Evolutionary conservation across 2,888 invertebrate species (phyloP), one percentile per base, ranked within the genome.

Genomic region (Oligia fasciuncula): DNA sequence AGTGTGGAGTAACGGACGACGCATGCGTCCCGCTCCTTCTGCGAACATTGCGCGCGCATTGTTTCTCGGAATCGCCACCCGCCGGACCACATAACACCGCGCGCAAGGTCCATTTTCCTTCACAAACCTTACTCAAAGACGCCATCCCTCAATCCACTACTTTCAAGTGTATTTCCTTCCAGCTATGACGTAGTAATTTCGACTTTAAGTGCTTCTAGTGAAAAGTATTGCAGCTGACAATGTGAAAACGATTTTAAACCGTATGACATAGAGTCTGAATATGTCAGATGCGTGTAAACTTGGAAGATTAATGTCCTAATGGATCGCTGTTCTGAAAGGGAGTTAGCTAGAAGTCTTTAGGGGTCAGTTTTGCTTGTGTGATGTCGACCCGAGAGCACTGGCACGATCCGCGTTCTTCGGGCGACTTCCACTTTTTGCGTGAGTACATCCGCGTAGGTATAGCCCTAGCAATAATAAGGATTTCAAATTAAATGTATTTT

Each of bases 321-420:
- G 91, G 92, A 88, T 90, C 88, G 89, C 77, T 82, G 90, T 88
- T 87, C 88, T 91, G 91, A 93, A 93, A 91, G 92, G 89, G 89
- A 93, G 93, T 92, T 91, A 91, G 91, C 87, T 91, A 87, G 89
- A 87, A 84, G 91, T 82, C 87, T 88, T 91, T 93, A 94, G 90
- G 92, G 92, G 91, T 92, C 90, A 94, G 85, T 93, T 93, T 96
- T 87, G 94, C 91, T 93, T 93, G 94, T 79, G 85, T 85, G 82
- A 72, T 79, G 80, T 80, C 88, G 90, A 89, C 91, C 88, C 83
- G 88, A 90, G 86, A 91, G 90, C 90, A 89, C 92, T 93, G 91
- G 92, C 92, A 91, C 94, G 93, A 95, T 96, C 96, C 96, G 96
- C 96, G 96, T 96, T 96, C 96, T 95, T 95, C 91, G 91, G 92